phyloP scores from a whole-genome alignment of 2,888 invertebrate species.

The Ophion costatus region DNA sequence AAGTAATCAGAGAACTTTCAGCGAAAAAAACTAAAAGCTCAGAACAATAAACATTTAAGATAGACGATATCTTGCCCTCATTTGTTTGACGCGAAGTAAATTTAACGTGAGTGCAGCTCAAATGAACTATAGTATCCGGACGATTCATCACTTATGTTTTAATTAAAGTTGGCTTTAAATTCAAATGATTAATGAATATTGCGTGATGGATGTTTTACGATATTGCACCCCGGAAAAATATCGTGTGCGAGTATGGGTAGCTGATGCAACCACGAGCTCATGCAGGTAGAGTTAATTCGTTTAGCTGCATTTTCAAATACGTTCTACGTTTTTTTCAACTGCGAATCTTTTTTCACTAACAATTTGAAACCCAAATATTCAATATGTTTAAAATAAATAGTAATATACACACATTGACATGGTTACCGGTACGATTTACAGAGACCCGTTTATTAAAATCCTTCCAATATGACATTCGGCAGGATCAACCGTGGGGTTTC shows the following conservation, averaged over 20 bases:
- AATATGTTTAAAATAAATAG: no score
- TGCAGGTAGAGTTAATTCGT: neutral
- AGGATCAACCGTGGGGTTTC: no score
- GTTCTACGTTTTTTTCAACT: neutral
- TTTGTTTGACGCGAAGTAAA: neutral
- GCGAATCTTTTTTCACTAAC: no score
- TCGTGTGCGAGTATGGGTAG: neutral
- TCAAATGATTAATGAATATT: conserved; percentile 30
- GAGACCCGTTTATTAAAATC: no score
- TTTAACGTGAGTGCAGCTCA: neutral
- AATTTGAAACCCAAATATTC: no score
- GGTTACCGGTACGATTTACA: no score
- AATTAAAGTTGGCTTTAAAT: conserved; percentile 4
- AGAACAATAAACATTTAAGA: conserved; percentile 14
- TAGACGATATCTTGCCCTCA: conserved; percentile 11
- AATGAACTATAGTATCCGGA: neutral
- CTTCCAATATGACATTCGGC: no score
- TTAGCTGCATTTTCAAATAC: neutral
- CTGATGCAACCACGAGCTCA: neutral
- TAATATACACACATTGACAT: no score
- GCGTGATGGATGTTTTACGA: conserved; percentile 8
- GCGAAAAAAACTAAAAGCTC: neutral
- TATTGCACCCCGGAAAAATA: neutral
- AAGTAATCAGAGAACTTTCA: neutral
- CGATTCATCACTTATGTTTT: conserved; percentile 36